Evolutionary conservation across 2,113 vertebrate genomes (phyloP), one percentile per base, ranked within the genome.

Genomic region (Thinocorus orbignyianus): DNA sequence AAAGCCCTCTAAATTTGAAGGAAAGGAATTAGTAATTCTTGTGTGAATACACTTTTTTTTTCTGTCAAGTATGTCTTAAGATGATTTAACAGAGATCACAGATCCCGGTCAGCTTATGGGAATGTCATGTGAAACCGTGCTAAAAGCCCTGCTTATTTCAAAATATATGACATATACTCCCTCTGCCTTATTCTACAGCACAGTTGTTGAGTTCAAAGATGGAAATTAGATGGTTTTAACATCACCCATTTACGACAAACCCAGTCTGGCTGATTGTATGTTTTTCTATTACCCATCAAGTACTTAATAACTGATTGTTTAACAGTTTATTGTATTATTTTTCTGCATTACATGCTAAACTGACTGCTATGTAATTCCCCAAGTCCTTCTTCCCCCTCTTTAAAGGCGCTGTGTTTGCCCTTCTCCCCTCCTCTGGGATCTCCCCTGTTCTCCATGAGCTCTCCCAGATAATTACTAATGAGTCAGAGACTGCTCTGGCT

Each of bases 401-500:
- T 71, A 79, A 89, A 89, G 74, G 37, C 6, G 0, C 54, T 72
- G 17, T 57, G 17, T 82, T 89, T 92, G 78, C 87, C 90, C 84
- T 91, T 82, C 91, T 91, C n/a, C 26, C 35, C 7, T 90, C 78
- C 81, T 62, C 80, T 48, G 86, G 92, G 95, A 84, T 90, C 69
- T 60, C 37, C 62, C 66, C n/a, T 0, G 25, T 82, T 91, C 84
- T 92, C 62, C 72, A 19, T 42, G 73, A 95, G 81, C 44, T 92
- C 84, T 89, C 70, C 37, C 2, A 0, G 69, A 79, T 95, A 90
- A 96, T 95, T 92, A 64, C 76, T 81, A 68, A 77, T 52, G 92
- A 87, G 84, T 91, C 92, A 91, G 89, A 83, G 80, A 94, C 85
- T 85, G 81, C 84, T 96, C 74, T 76, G 84, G 74, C 70, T 81